Evolutionary conservation across 2,888 invertebrate species (phyloP), one percentile per base, ranked within the genome.

Genomic region (Stenichneumon culpator): DNA sequence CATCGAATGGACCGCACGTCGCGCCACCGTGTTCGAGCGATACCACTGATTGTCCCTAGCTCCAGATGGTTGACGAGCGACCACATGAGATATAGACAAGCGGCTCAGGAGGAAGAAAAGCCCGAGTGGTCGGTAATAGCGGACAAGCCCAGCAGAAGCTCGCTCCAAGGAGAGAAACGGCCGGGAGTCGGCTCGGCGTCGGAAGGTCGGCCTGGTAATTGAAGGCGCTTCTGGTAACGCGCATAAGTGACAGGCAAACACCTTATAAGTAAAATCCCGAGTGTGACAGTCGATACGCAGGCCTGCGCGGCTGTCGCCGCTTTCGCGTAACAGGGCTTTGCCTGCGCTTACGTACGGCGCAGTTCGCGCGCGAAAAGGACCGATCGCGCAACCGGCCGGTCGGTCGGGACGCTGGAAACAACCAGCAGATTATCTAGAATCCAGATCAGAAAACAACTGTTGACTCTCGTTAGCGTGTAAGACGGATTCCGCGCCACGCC

Each of bases 201-300:
- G 83, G 86, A 83, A 85, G 87, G 85, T 86, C 87, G 88, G 87
- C 85, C 83, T 79, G 84, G 90, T 92, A 93, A 93, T 93, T 92
- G 92, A 92, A 92, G 92, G 90, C 90, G 91, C 91, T 91, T 88
- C 90, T 87, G 92, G 90, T 80, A 90, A 88, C 90, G 90, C 88
- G 88, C 83, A 88, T 91, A 92, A 92, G 90, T 92, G 92, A 93
- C 93, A 92, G 91, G 90, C 89, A 89, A 91, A 90, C 90, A 91
- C 92, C 92, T 90, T 92, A 91, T 91, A 92, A 89, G 92, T 89
- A 89, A 87, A 88, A 14, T 44, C 82, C 73, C 85, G 87, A 89
- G 86, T 88, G 84, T 90, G 90, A 89, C 89, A 89, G 44, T 44
- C 14, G 11, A 44, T 44, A 44, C 44, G 44, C 44, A 44, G 88